Conservation (phyloP, 2,888 invertebrate genomes). For the Pycnomerus fuliginosus region DNA sequence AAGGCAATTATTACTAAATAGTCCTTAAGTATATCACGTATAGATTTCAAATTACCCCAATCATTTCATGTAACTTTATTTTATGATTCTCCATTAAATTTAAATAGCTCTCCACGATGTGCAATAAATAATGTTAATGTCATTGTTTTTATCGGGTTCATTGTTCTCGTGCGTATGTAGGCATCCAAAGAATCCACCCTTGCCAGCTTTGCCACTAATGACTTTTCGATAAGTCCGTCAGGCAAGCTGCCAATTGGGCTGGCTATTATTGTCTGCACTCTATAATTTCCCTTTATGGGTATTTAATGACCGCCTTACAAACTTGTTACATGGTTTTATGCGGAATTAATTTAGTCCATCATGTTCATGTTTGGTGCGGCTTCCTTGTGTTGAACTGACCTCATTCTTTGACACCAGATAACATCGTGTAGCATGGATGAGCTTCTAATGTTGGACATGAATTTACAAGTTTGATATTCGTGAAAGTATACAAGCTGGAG, state of each 20-base stretch:
- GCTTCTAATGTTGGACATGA: too few relatives aligned
- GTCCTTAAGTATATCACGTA: too few relatives aligned
- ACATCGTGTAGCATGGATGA: too few relatives aligned
- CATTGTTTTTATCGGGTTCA: slow-evolving; percentile 13
- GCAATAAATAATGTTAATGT: slow-evolving; percentile 17
- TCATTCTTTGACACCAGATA: too few relatives aligned
- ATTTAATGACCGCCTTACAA: slow-evolving; percentile 22
- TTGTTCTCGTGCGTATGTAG: slow-evolving; percentile 7
- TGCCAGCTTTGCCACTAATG: slow-evolving; percentile 19
- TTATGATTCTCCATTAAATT: slow-evolving; percentile 18
- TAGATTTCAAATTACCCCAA: too few relatives aligned
- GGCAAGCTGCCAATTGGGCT: slow-evolving; percentile 26
- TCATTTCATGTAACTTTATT: slow-evolving; percentile 8
- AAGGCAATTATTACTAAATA: too few relatives aligned
- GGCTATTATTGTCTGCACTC: slow-evolving; percentile 17
- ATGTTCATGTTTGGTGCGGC: too few relatives aligned
- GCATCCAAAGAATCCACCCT: slow-evolving; percentile 8
- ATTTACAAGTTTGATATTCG: too few relatives aligned
- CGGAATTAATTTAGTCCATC: slow-evolving; percentile 19
- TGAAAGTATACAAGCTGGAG: too few relatives aligned
- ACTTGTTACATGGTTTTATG: slow-evolving; percentile 19
- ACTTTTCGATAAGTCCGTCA: slow-evolving; percentile 28
- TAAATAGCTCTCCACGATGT: slow-evolving; percentile 12
- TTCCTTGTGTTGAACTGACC: too few relatives aligned
- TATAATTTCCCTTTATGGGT: slow-evolving; percentile 22